Evolutionary conservation across 2,113 vertebrate genomes (phyloP).

Genomic region (Rhinoderma darwinii): DNA sequence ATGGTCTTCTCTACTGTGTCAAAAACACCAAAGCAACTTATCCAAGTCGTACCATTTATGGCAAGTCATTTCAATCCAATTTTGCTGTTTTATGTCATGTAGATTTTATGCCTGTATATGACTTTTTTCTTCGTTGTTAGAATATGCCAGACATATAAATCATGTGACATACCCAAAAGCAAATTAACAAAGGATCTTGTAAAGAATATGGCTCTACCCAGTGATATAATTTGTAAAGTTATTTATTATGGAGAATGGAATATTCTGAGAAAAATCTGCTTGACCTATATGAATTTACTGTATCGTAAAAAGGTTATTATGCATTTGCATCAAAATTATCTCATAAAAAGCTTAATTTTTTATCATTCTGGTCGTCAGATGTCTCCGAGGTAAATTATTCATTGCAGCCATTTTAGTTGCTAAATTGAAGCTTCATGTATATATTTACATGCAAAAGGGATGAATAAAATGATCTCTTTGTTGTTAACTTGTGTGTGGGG

Average conservation of each 20-base stretch:
- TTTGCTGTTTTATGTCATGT: constrained; percentile 1
- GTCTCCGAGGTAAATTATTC: constrained; percentile 52
- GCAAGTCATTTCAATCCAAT: constrained; percentile 22
- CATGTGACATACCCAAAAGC: constrained; percentile 30
- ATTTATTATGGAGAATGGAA: constrained; percentile 55
- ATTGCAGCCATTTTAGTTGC: constrained; percentile 55
- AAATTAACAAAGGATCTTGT: constrained; percentile 39
- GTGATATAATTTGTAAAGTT: constrained; percentile 37
- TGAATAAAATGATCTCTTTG: constrained; percentile 15
- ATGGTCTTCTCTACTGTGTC: background rate
- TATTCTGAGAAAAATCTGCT: constrained; percentile 47
- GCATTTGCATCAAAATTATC: constrained; percentile 56
- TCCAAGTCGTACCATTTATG: background rate
- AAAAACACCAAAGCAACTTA: background rate
- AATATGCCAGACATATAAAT: constrained; percentile 48
- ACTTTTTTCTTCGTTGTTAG: constrained; percentile 6
- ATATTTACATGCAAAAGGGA: constrained; percentile 31
- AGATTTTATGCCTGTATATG: constrained; percentile 25
- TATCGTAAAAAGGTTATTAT: constrained; percentile 55
- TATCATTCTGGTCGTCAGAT: constrained; percentile 48
- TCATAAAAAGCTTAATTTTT: constrained; percentile 57
- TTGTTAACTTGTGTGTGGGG: background rate
- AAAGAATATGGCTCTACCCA: constrained; percentile 31
- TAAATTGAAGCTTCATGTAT: constrained; percentile 41
- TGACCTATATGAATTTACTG: constrained; percentile 57